Conservation (phyloP, 2,113 vertebrate genomes). For the Saccopteryx bilineata region DNA sequence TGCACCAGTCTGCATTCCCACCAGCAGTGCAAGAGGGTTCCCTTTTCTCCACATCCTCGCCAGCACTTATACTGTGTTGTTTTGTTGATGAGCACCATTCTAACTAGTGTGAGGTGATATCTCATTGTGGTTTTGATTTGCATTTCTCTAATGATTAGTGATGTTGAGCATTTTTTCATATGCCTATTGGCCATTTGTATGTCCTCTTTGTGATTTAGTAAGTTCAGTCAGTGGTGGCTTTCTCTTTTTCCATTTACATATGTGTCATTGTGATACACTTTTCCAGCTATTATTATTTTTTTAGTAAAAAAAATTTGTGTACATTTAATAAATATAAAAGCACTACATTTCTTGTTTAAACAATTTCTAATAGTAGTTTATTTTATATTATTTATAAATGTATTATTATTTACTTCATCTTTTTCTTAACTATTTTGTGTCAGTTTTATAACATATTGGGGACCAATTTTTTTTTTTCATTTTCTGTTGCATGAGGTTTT, state of each 20-base stretch:
- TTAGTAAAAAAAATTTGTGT: constrained; percentile 16
- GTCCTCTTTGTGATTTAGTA: not conserved
- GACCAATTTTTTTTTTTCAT: too few species aligned
- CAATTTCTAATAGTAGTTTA: not conserved
- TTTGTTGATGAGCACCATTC: too few species aligned
- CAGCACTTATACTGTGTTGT: too few species aligned
- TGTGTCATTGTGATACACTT: not conserved
- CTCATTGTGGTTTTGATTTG: too few species aligned
- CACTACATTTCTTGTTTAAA: not conserved
- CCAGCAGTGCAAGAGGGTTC: too few species aligned
- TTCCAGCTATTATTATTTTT: not conserved
- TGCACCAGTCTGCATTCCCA: too few species aligned
- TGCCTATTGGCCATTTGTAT: too few species aligned
- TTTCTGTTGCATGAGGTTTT: too few species aligned
- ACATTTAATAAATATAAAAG: constrained; percentile 10
- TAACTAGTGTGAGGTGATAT: too few species aligned
- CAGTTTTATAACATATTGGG: not conserved
- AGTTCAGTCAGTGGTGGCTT: not conserved
- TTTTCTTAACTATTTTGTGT: not conserved
- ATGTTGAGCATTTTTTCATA: too few species aligned
- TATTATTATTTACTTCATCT: not conserved
- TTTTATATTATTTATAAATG: not conserved
- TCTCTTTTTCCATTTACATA: not conserved
- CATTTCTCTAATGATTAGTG: too few species aligned
- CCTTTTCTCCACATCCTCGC: too few species aligned